These are phyloP conservation scores for Bombyx mandarina DNA, from an alignment of 1,140 invertebrate species.

Conservation along the genomic window DNA sequence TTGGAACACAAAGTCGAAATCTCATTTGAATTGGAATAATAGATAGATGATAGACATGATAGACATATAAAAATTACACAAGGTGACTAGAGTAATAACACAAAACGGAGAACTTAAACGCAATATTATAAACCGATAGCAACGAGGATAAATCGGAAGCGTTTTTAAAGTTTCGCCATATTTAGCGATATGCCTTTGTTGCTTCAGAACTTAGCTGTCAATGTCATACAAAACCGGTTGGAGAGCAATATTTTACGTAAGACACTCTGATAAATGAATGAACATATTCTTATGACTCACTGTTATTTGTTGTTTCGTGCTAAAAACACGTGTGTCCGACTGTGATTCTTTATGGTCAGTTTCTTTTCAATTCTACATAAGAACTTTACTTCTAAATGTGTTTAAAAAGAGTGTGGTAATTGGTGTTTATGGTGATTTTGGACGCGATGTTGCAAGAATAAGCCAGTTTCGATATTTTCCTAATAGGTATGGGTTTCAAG, in stretches of 20 bases:
- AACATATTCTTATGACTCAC: slow-evolving; percentile 2
- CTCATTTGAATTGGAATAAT: too few relatives aligned
- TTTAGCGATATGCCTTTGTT: neutral
- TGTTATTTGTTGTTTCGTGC: slow-evolving; percentile 3
- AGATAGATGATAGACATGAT: too few relatives aligned
- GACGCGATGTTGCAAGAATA: slow-evolving; percentile 5
- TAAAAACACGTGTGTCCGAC: slow-evolving; percentile 1
- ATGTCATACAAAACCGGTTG: slow-evolving; percentile 17
- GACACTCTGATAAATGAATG: neutral
- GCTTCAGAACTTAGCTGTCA: slow-evolving; percentile 4
- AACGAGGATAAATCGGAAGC: too few relatives aligned
- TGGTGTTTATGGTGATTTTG: neutral
- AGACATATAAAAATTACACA: too few relatives aligned
- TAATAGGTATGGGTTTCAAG: slow-evolving; percentile 13
- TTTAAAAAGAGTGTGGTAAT: neutral
- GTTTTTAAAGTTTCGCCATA: too few relatives aligned
- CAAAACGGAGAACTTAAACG: too few relatives aligned
- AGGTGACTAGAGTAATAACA: too few relatives aligned
- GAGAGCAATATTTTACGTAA: slow-evolving; percentile 4
- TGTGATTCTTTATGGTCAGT: neutral
- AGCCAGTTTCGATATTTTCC: slow-evolving; percentile 7
- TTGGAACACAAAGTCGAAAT: too few relatives aligned
- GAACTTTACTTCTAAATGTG: too few relatives aligned
- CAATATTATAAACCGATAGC: too few relatives aligned
- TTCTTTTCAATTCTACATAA: neutral